Evolutionary conservation across 2,888 invertebrate species (phyloP).

Genomic region (Periphyllus acericola): DNA sequence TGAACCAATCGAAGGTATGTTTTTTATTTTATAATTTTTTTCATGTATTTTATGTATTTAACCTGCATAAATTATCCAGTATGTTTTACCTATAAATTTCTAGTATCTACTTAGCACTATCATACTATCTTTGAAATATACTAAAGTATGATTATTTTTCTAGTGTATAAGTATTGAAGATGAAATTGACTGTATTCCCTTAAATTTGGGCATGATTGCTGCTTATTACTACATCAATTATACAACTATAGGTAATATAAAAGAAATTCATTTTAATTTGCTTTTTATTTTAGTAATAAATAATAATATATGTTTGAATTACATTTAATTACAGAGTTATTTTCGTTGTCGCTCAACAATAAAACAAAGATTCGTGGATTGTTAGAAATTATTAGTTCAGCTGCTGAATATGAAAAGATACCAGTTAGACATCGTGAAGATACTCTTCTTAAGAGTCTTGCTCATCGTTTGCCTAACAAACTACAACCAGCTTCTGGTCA

Average conservation of each 20-base stretch:
- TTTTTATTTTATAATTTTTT: neutral
- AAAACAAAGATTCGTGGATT: conserved; percentile 98
- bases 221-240: conserved; percentile 99
- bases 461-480: conserved; percentile 74
- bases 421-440: conserved; percentile 96
- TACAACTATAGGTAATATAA: conserved; percentile 86
- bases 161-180: conserved; percentile 95
- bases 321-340: conserved; percentile 79
- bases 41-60: neutral
- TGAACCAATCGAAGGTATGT: conserved; percentile 87
- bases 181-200: conserved; percentile 95
- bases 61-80: neutral
- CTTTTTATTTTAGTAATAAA: neutral
- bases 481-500: conserved; percentile 69
- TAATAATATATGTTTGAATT: neutral
- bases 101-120: neutral
- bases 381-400: conserved; percentile 96
- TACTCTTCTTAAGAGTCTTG: conserved; percentile 78
- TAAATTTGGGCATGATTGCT: conserved; percentile 99
- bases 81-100: neutral
- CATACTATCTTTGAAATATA: conserved; percentile 24
- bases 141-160: conserved; percentile 38
- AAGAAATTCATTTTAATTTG: conserved; percentile 24
- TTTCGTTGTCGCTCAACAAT: conserved; percentile 93
- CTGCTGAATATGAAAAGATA: conserved; percentile 95